Base-by-base conservation (phyloP, 2,888 invertebrate species). In the Nomada ruficornis region DNA sequence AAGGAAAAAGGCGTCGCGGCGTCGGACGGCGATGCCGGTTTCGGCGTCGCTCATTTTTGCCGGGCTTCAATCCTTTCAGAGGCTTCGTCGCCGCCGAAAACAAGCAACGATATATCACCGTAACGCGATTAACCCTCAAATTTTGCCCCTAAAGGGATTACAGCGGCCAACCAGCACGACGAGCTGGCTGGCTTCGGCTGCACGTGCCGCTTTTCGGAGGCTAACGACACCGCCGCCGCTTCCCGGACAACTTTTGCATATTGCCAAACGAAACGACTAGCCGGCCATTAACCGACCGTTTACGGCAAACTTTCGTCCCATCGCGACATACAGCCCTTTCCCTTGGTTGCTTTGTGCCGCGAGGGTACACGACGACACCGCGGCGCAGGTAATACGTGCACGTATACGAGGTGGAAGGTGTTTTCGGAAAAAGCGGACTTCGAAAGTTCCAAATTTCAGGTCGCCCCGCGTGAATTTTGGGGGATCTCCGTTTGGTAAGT, bases 41-140 rank as follows among this genome's bases (percentile, higher is more conserved):
- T 65, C 62, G 47, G 50, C 23, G 13, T 75, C 77, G 71, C 47
- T 77, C 73, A 83, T 86, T 88, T 88, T 86, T 86, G 82, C 83
- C 77, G 77, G 88, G 88, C 88, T 88, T 88, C 88, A 82, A 88
- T 86, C 86, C 86, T 83, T 88, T 88, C 86, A 86, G 71, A 82
- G 88, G 88, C 88, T 88, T 88, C 88, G 80, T 70, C 76, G 79
- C 67, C 86, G 81, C 85, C 83, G 77, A 87, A 87, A 87, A 84
- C 87, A 83, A 74, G 77, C 76, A 59, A 71, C 85, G 86, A 88
- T 88, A 69, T 77, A 78, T 77, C 86, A 78, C 83, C 80, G 82
- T 88, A 88, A 88, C 85, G 79, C 86, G 86, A 88, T 86, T 88
- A 83, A 83, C 86, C 79, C 85, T 85, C 81, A 79, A 86, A 86